Conservation (phyloP, 2,113 vertebrate species). For the Callocephalon fimbriatum region DNA sequence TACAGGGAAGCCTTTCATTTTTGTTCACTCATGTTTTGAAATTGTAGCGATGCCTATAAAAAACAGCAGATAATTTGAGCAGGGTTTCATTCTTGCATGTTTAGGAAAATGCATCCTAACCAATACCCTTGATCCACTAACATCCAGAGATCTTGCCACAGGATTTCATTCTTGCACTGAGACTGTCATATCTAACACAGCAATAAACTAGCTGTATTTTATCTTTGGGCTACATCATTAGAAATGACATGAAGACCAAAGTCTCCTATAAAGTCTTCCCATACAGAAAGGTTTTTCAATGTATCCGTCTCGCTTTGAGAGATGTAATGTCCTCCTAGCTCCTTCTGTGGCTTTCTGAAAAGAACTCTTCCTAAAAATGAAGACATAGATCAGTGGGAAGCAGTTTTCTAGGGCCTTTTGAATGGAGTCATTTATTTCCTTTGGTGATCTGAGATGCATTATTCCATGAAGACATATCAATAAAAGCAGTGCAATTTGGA, state of each 20-base stretch:
- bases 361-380: neutral
- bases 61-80: neutral
- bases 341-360: neutral
- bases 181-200: neutral
- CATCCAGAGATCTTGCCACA: neutral
- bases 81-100: neutral
- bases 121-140: neutral
- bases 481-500: neutral
- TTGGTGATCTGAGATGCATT: neutral
- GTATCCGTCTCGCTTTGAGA: rapidly evolving
- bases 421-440: neutral
- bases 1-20: neutral
- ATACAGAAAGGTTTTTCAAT: neutral
- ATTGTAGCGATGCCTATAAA: neutral
- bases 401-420: neutral
- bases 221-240: neutral
- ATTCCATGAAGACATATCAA: neutral
- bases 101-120: neutral
- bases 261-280: neutral
- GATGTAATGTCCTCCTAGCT: neutral
- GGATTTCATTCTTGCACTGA: neutral
- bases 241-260: neutral
- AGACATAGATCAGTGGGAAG: neutral
- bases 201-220: neutral
- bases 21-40: neutral